Evolutionary conservation across 1,140 invertebrate genomes (phyloP).

Genomic region (Vanessa tameamea): DNA sequence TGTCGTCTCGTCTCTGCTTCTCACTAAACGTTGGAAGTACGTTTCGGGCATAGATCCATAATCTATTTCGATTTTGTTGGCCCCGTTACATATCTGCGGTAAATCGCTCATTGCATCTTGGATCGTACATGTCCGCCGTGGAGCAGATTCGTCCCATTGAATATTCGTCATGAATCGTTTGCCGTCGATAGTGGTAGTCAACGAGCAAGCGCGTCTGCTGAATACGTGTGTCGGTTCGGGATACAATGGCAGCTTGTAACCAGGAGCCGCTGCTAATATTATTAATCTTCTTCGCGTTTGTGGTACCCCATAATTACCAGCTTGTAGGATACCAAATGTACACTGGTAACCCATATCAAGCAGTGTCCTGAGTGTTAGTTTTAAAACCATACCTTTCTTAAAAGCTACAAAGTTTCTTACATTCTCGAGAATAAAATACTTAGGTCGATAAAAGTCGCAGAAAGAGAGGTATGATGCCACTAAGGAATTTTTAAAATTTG

Average conservation of each 20-base stretch:
- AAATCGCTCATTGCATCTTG: slow-evolving; percentile 92
- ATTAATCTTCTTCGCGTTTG: slow-evolving; percentile 90
- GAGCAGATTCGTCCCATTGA: slow-evolving; percentile 83
- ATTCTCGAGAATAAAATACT: slow-evolving; percentile 93
- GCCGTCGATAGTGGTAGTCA: slow-evolving; percentile 88
- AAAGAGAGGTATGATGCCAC: slow-evolving; percentile 92
- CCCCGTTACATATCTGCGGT: slow-evolving; percentile 88
- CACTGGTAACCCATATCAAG: slow-evolving; percentile 94
- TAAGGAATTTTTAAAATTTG: slow-evolving; percentile 93
- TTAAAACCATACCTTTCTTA: slow-evolving; percentile 90
- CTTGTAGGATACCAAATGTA: slow-evolving; percentile 92
- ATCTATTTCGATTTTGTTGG: slow-evolving; percentile 85
- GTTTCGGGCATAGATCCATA: slow-evolving; percentile 88
- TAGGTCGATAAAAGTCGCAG: slow-evolving; percentile 93
- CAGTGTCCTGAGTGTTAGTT: slow-evolving; percentile 89
- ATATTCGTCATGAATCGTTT: slow-evolving; percentile 80
- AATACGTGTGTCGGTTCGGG: slow-evolving; percentile 92
- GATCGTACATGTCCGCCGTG: slow-evolving; percentile 88
- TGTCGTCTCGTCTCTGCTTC: slow-evolving; percentile 82
- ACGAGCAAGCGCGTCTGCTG: slow-evolving; percentile 85
- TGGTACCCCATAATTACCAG: slow-evolving; percentile 92
- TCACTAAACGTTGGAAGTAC: slow-evolving; percentile 89
- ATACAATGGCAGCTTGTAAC: slow-evolving; percentile 88
- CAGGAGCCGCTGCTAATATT: slow-evolving; percentile 91
- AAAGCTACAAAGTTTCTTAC: slow-evolving; percentile 92